Conservation (phyloP, 2,888 invertebrate species). For the Coleophora deauratella region DNA sequence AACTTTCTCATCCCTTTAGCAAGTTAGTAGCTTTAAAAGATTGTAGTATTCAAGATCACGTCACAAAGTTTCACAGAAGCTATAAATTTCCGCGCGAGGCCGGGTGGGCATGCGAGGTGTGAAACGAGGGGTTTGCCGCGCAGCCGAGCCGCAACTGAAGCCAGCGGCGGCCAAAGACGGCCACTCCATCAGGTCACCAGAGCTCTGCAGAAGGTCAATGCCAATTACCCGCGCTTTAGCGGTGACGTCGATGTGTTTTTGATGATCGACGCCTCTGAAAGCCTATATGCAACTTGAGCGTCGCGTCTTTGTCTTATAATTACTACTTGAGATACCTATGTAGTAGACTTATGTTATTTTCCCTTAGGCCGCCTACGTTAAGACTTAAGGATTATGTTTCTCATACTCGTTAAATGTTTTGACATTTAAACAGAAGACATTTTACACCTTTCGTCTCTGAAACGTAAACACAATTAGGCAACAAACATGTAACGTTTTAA, state of each 20-base stretch:
- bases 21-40: neutral
- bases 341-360: no score
- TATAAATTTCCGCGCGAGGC: neutral
- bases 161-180: conserved; percentile 8
- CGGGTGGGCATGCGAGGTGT: neutral
- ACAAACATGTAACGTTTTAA: no score
- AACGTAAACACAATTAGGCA: no score
- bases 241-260: neutral
- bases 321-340: no score
- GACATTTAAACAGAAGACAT: no score
- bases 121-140: conserved; percentile 17
- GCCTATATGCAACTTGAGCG: no score
- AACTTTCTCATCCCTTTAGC: neutral
- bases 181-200: conserved; percentile 5
- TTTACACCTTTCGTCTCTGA: no score
- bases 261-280: neutral
- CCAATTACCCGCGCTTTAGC: conserved; percentile 9
- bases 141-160: conserved; percentile 23
- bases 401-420: no score
- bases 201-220: conserved; percentile 19
- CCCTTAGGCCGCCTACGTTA: no score
- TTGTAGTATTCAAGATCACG: neutral
- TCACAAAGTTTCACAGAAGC: neutral
- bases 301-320: no score
- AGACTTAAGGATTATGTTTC: no score